Conservation (phyloP, 2,888 invertebrate species). For the Chalcis sispes region DNA sequence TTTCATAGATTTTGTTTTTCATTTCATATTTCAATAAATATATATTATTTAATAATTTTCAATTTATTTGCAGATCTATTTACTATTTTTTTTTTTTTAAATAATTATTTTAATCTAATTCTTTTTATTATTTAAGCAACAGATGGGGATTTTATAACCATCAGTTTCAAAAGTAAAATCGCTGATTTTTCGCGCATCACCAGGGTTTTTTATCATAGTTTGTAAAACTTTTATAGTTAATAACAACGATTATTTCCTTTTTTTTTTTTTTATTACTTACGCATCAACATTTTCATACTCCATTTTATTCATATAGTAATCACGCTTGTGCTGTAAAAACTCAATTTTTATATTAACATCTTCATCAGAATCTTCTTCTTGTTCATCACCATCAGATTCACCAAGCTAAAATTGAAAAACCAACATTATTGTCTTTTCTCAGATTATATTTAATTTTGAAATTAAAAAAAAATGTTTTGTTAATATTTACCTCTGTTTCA, state of each 20-base stretch:
- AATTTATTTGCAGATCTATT: too few species aligned
- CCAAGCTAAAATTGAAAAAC: slow-evolving; percentile 58
- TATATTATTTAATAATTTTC: too few species aligned
- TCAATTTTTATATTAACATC: slow-evolving; percentile 80
- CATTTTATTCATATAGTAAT: slow-evolving; percentile 95
- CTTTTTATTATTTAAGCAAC: too few species aligned
- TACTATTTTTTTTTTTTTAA: too few species aligned
- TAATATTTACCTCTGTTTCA: slow-evolving; percentile 35
- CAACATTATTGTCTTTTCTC: background rate
- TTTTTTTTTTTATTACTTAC: slow-evolving; percentile 79
- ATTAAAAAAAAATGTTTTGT: slow-evolving; percentile 7
- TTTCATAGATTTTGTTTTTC: background rate
- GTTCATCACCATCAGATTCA: slow-evolving; percentile 65
- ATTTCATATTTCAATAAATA: background rate
- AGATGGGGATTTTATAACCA: slow-evolving; percentile 1
- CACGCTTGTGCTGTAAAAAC: slow-evolving; percentile 89
- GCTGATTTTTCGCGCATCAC: too few species aligned
- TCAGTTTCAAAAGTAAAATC: background rate
- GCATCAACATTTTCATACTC: slow-evolving; percentile 85
- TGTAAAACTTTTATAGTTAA: slow-evolving; percentile 13
- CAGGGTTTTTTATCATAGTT: background rate
- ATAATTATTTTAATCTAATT: too few species aligned
- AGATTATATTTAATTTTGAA: background rate
- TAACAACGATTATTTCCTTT: too few species aligned
- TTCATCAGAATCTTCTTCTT: slow-evolving; percentile 63